Evolutionary conservation across 2,113 vertebrate genomes (phyloP).

Genomic region (Chauna torquata): DNA sequence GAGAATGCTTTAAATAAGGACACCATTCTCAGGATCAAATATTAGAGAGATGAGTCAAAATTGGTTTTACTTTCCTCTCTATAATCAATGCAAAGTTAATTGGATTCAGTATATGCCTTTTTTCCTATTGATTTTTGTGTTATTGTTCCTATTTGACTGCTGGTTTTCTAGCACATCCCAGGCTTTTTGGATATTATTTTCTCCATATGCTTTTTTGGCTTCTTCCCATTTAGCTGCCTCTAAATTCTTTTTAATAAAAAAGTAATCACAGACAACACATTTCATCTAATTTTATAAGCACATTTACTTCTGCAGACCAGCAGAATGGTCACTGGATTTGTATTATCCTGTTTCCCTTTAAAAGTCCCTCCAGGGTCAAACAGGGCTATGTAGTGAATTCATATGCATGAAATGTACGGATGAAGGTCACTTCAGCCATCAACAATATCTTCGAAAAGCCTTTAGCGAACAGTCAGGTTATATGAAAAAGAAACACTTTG

Average conservation of each 20-base stretch:
- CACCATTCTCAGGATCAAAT: not conserved
- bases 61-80: conserved; percentile 7
- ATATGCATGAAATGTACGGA: not conserved
- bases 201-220: not conserved
- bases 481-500: not conserved
- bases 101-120: not conserved
- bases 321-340: not conserved
- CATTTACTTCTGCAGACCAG: not conserved
- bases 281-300: not conserved
- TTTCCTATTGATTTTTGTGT: conserved; percentile 23
- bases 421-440: not conserved
- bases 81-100: conserved; percentile 54
- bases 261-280: not conserved
- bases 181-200: not conserved
- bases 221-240: not conserved
- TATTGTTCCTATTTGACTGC: not conserved
- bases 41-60: not conserved
- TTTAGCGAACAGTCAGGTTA: not conserved
- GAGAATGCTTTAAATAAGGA: not conserved
- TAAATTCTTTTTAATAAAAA: not conserved
- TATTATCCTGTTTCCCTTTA: not conserved
- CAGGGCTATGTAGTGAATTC: not conserved
- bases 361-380: not conserved
- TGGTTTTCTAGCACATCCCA: not conserved
- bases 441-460: not conserved